Conservation (phyloP, 2,797 vertebrate genomes). For the Spinus pinus region DNA sequence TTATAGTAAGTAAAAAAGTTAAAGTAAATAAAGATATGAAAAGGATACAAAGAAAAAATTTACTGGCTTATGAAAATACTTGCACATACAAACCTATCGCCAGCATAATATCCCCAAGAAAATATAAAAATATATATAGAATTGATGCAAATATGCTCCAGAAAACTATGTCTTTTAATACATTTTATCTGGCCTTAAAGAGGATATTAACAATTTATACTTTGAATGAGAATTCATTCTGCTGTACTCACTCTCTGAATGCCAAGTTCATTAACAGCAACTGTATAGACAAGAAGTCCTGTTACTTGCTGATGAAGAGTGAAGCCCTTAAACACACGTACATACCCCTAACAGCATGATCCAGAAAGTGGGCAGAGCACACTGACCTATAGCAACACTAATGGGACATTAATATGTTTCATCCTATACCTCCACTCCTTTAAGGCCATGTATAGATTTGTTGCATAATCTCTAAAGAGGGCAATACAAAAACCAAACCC, state of each 20-base stretch:
- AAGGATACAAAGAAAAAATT: not conserved
- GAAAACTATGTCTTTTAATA: not conserved
- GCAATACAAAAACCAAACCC: not conserved
- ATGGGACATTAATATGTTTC: not conserved
- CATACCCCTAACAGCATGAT: not conserved
- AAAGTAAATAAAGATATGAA: not conserved
- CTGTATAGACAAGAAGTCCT: not conserved
- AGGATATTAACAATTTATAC: not conserved
- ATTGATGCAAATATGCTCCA: not conserved
- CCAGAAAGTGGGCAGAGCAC: not conserved
- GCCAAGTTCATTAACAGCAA: not conserved
- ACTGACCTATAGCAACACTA: not conserved
- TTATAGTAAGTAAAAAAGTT: not conserved
- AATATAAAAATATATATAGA: not conserved
- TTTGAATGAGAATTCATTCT: not conserved
- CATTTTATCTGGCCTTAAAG: not conserved
- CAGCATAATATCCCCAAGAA: slow-evolving; percentile 3
- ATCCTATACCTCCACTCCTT: not conserved
- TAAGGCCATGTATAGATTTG: not conserved
- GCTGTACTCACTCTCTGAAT: not conserved
- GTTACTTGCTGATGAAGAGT: not conserved
- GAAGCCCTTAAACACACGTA: not conserved
- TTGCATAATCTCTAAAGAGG: not conserved
- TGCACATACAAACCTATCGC: slow-evolving; percentile 2
- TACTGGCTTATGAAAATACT: slow-evolving; percentile 10